Evolutionary conservation across 2,113 vertebrate species (phyloP).

Genomic region (Notechis scutatus): DNA sequence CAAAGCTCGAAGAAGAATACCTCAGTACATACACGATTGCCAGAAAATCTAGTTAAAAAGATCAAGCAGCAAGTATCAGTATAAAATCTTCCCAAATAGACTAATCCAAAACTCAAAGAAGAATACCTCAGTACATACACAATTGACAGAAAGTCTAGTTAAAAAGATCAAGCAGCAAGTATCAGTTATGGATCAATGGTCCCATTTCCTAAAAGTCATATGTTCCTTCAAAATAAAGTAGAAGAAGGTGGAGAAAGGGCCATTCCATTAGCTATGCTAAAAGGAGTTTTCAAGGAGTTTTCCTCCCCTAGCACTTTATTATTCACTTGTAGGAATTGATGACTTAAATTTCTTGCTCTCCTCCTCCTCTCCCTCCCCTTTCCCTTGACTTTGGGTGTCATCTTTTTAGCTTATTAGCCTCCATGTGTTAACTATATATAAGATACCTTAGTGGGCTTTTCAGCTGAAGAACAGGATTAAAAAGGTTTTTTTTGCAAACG

Average conservation of each 20-base stretch:
- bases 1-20: neutral
- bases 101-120: neutral
- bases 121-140: neutral
- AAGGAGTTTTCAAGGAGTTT: neutral
- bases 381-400: neutral
- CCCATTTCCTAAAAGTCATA: neutral
- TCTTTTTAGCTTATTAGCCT: neutral
- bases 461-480: neutral
- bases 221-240: neutral
- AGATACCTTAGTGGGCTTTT: neutral
- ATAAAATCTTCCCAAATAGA: neutral
- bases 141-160: neutral
- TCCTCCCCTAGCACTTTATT: neutral
- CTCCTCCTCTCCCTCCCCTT: neutral
- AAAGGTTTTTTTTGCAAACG: neutral
- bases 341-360: neutral
- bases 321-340: neutral
- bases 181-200: neutral
- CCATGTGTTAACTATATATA: neutral
- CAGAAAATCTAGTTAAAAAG: neutral
- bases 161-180: neutral
- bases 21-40: neutral
- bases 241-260: neutral
- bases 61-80: neutral
- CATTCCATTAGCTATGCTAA: neutral